Evolutionary conservation across 2,797 vertebrate genomes (phyloP).

Genomic region (Oryzias dopingdopingensis): DNA sequence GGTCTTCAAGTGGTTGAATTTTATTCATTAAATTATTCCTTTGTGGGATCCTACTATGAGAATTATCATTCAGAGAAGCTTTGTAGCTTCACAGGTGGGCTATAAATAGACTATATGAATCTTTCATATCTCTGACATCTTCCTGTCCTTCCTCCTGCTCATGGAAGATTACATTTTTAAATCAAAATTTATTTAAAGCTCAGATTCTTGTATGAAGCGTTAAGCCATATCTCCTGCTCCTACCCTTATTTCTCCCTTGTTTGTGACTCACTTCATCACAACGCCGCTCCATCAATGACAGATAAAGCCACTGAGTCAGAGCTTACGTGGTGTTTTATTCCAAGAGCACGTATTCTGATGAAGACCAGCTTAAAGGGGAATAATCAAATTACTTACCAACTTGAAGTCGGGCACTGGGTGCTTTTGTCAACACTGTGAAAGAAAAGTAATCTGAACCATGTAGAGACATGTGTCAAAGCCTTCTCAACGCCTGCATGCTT

Average conservation of each 20-base stretch:
- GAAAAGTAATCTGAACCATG: conserved; percentile 33
- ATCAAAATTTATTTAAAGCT: conserved; percentile 28
- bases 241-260: background rate
- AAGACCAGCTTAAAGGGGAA: conserved; percentile 23
- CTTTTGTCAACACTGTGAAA: conserved; percentile 27
- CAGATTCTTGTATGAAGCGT: conserved; percentile 17
- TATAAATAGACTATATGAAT: conserved; percentile 50
- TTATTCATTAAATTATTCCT: conserved; percentile 50
- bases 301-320: conserved; percentile 34
- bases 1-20: conserved; percentile 26
- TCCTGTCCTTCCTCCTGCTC: conserved; percentile 24
- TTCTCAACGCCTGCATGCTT: conserved; percentile 27
- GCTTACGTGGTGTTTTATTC: conserved; percentile 17
- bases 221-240: conserved; percentile 7
- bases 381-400: conserved; percentile 15
- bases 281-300: conserved; percentile 20
- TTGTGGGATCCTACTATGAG: conserved; percentile 17
- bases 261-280: conserved; percentile 37
- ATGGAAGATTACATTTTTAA: conserved; percentile 36
- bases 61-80: conserved; percentile 20
- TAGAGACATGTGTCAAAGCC: conserved; percentile 19
- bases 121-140: conserved; percentile 37
- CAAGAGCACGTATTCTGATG: conserved; percentile 10
- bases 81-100: conserved; percentile 18
- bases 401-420: conserved; percentile 2